These are phyloP conservation scores for Florisuga fusca DNA, from an alignment of 2,797 vertebrate species.

Conservation along the genomic window DNA sequence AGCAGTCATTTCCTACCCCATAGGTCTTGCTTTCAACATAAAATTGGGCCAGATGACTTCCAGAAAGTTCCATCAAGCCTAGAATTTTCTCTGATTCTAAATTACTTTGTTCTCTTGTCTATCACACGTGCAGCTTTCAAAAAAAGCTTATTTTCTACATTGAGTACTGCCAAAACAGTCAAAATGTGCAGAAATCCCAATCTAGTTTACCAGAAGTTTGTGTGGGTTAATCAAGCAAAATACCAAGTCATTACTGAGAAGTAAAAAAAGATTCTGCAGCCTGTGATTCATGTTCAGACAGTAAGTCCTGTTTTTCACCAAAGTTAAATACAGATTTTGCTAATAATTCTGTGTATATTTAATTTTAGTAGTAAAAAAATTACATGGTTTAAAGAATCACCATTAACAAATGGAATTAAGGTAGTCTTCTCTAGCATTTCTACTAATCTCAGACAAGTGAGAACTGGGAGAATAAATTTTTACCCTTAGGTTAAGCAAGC, in stretches of 20 bases:
- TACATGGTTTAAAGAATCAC: neutral
- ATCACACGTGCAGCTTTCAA: neutral
- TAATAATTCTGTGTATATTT: neutral
- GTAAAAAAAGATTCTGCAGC: neutral
- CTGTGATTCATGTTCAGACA: neutral
- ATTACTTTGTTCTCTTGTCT: neutral
- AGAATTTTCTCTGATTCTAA: neutral
- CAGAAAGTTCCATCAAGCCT: neutral
- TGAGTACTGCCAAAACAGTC: neutral
- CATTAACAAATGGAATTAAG: neutral
- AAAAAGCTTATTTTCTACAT: neutral
- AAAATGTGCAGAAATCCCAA: neutral
- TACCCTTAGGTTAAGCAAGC: neutral
- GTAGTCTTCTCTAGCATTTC: neutral
- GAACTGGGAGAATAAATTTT: neutral
- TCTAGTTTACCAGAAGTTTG: neutral
- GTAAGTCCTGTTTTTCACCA: neutral
- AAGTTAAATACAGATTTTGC: neutral
- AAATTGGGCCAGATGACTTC: neutral
- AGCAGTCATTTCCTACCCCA: neutral
- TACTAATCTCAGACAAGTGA: neutral
- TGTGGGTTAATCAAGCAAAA: neutral
- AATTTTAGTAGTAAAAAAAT: neutral
- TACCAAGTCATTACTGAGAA: neutral
- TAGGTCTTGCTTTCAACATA: neutral